phyloP scores from a whole-genome alignment of 2,113 vertebrate species.

The Morone saxatilis region DNA sequence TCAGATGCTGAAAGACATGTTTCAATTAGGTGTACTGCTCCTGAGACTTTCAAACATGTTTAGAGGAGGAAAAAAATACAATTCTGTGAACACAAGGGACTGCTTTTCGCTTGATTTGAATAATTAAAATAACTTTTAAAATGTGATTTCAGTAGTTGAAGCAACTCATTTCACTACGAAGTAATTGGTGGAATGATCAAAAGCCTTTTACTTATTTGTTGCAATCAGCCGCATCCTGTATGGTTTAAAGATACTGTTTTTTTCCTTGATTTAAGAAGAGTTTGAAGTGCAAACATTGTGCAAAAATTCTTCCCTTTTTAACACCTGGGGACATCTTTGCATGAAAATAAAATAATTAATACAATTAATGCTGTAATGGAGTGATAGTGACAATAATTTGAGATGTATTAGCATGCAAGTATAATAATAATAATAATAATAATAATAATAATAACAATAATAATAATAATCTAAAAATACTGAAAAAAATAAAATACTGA shows the following conservation, averaged over 20 bases:
- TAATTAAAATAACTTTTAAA: background rate
- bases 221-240: background rate
- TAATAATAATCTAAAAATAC: background rate
- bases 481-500: too few relatives aligned
- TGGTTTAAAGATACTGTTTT: background rate
- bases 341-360: background rate
- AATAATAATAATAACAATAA: background rate
- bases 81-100: background rate
- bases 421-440: background rate
- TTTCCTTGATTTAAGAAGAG: too few relatives aligned
- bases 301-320: background rate
- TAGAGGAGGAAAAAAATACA: background rate
- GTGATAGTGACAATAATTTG: too few relatives aligned
- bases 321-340: background rate
- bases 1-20: slow-evolving; percentile 28
- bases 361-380: too few relatives aligned
- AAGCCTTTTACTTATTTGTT: background rate
- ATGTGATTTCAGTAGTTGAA: background rate
- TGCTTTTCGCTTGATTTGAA: background rate
- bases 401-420: too few relatives aligned
- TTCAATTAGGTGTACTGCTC: slow-evolving; percentile 12
- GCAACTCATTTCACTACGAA: background rate
- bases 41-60: background rate
- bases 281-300: background rate
- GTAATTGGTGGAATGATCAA: background rate